Evolutionary conservation across 2,888 invertebrate species (phyloP).

Genomic region (Aphidius colemani): DNA sequence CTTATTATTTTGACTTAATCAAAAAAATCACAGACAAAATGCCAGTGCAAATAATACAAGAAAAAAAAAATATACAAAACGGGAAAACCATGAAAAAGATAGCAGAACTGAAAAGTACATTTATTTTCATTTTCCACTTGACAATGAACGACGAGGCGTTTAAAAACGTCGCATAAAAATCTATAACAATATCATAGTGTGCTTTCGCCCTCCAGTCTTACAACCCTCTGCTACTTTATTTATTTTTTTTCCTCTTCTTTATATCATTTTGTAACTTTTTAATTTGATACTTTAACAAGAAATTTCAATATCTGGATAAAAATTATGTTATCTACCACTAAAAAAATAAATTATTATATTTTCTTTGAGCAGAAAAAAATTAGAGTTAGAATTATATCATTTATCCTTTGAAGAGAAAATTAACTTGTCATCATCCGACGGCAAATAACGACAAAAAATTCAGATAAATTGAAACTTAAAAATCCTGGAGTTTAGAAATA

Average conservation of each 20-base stretch:
- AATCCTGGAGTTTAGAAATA: too few relatives aligned
- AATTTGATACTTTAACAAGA: constrained; percentile 13
- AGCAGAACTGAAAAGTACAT: constrained; percentile 7
- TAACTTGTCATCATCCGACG: too few relatives aligned
- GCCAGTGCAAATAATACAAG: too few relatives aligned
- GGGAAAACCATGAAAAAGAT: background rate
- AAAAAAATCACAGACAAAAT: too few relatives aligned
- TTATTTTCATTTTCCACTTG: constrained; percentile 19
- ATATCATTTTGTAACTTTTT: constrained; percentile 17
- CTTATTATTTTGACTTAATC: constrained; percentile 42
- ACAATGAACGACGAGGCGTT: constrained; percentile 21
- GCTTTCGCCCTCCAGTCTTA: background rate
- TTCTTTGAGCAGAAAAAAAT: too few relatives aligned
- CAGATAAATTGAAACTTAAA: too few relatives aligned
- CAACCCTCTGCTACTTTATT: background rate
- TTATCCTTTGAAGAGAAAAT: too few relatives aligned
- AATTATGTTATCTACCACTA: background rate
- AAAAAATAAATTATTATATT: too few relatives aligned
- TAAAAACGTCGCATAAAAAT: constrained; percentile 22
- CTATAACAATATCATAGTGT: constrained; percentile 11
- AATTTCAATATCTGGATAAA: background rate
- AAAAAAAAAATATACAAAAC: too few relatives aligned
- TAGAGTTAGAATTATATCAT: too few relatives aligned
- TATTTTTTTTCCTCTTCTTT: constrained; percentile 8
- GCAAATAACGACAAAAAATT: too few relatives aligned